Evolutionary conservation across 2,888 invertebrate species (phyloP).

Genomic region (Epsilonema sp.): DNA sequence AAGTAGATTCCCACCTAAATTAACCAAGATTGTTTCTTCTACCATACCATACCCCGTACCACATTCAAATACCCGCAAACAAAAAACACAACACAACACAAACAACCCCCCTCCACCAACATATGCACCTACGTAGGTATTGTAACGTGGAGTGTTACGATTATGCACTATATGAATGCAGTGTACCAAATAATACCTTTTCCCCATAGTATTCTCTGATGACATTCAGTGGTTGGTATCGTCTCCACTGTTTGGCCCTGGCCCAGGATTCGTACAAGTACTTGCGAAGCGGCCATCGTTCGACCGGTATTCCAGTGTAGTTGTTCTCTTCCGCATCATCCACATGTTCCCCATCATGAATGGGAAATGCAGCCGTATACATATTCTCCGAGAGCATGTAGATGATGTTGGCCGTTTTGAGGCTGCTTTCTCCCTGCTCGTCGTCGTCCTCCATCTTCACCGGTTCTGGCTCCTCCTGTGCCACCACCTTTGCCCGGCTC

Average conservation of each 20-base stretch:
- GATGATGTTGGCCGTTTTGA: constrained; percentile 2
- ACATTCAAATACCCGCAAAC: no score
- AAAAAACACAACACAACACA: no score
- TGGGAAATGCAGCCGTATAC: constrained; percentile 1
- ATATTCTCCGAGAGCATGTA: neutral
- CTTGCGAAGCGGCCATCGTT: constrained; percentile 6
- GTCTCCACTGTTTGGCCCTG: constrained; percentile 2
- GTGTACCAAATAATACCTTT: no score
- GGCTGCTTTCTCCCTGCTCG: neutral
- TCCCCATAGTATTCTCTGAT: constrained; percentile 28
- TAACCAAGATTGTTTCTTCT: no score
- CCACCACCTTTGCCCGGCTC: neutral
- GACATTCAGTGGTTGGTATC: constrained; percentile 9
- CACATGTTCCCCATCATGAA: constrained; percentile 3
- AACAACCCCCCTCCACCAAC: no score
- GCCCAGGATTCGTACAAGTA: constrained; percentile 9
- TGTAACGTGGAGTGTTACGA: no score
- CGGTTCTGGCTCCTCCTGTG: neutral
- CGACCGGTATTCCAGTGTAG: neutral
- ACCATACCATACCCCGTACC: neutral
- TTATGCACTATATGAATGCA: no score
- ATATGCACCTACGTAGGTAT: no score
- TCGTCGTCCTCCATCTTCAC: neutral
- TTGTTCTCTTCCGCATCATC: constrained; percentile 1
- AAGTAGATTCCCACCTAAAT: constrained; percentile 48